Evolutionary conservation across 2,888 invertebrate genomes (phyloP), one percentile per base, ranked within the genome.

Genomic region (Gari tellinella): DNA sequence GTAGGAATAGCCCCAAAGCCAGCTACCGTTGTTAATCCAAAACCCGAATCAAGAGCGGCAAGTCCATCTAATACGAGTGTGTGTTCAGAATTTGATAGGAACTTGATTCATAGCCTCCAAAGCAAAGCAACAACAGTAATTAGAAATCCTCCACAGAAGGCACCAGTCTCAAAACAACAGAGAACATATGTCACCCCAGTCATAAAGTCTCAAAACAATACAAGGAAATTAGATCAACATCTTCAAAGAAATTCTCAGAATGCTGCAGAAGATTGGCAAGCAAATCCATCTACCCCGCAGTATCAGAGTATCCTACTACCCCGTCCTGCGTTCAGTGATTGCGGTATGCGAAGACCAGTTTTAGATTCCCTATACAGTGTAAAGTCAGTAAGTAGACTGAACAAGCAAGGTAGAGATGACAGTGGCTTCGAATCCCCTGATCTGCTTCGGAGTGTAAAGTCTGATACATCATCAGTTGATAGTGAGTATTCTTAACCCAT

Each of bases 261-360:
- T 53, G 48, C 57, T 38, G 62, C 76, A 15, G 52, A 70, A 37
- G 53, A 38, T 10, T 69, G 72, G 75, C 40, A 43, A 8, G 46
- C 60, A 8, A 26, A 25, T 10, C 60, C 63, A 2, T 12, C 23
- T 3, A 66, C 72, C 46, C 66, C 63, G 31, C n/a, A 53, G 1
- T 31, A 43, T 25, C 46, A 55, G 19, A 17, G 23, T 8, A 58
- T 52, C 43, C 19, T 73, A 4, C 73, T 72, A 12, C 41, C 46
- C 1, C 56, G 79, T 45, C 74, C 79, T 19, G 79, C 79, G 5
- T 79, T 72, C 58, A 79, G 79, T 69, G 79, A 79, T 58, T 79
- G 79, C 56, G 72, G 74, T 7, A 69, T 55, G 12, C 56, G 79
- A 45, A 55, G 75, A 17, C 46, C 46, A 14, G 48, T 66, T 3